Percentiles rank a stretch among this genome's conserved stretches.
phyloP scores from a whole-genome alignment of 2,113 vertebrate species.

The Cromileptes altivelis region DNA sequence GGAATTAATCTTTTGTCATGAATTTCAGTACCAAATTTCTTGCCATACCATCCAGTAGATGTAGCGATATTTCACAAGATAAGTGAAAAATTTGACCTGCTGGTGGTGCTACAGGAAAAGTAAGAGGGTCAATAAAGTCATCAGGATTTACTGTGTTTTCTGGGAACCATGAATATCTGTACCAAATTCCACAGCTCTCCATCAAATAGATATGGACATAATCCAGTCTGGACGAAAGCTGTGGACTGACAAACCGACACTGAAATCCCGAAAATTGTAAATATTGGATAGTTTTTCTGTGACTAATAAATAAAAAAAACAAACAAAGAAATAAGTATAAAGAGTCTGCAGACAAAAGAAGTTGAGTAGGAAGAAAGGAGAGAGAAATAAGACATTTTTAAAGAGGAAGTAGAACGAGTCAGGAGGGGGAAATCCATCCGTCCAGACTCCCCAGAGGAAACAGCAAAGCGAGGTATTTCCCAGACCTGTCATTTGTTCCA shows the following conservation, averaged over 20 bases:
- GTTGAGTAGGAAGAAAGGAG: neutral
- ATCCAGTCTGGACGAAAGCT: neutral
- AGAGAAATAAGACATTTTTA: neutral
- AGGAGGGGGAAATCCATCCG: slow-evolving; percentile 31
- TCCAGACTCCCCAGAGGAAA: slow-evolving; percentile 38
- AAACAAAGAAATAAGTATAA: neutral
- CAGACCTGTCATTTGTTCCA: slow-evolving; percentile 38
- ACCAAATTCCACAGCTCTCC: neutral
- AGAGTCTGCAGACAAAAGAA: neutral
- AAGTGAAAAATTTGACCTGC: neutral
- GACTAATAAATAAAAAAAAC: neutral
- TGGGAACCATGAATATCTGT: neutral
- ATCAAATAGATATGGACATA: neutral
- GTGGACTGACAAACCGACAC: neutral
- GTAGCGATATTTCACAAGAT: neutral
- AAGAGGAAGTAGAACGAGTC: slow-evolving; percentile 4
- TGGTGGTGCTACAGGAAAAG: neutral
- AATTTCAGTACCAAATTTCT: neutral
- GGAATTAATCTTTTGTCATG: neutral
- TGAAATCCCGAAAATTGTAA: neutral
- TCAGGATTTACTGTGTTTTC: neutral
- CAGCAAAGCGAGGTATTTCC: slow-evolving; percentile 42
- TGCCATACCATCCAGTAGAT: neutral
- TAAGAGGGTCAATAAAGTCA: neutral
- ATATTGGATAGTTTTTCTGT: neutral